A percentile compares a stretch with the other conserved stretches of the same genome.
phyloP scores from a whole-genome alignment of 2,113 vertebrate genomes.

The Pteropus alecto region DNA sequence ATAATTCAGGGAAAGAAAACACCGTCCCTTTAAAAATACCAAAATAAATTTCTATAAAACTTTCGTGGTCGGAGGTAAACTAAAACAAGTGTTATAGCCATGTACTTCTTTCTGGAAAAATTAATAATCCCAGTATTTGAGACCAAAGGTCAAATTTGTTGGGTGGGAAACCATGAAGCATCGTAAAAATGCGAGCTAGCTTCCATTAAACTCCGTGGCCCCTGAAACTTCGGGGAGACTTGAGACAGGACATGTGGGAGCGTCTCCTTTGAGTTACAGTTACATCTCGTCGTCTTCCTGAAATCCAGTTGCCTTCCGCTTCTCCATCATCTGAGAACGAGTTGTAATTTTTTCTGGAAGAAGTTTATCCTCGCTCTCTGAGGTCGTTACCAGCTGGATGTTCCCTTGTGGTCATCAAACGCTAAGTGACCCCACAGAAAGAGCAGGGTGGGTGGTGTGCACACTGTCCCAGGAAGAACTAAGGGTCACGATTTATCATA shows the following conservation, averaged over 20 bases:
- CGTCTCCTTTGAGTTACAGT: not conserved
- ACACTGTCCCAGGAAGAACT: too few species aligned
- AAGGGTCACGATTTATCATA: not conserved
- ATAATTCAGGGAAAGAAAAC: not conserved
- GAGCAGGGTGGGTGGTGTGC: accelerated
- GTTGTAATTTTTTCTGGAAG: not conserved
- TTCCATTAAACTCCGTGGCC: not conserved
- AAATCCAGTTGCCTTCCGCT: not conserved
- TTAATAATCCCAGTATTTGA: not conserved
- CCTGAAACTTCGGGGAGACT: not conserved
- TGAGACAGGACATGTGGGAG: not conserved
- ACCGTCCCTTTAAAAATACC: not conserved
- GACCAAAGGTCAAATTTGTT: not conserved
- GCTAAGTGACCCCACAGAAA: not conserved
- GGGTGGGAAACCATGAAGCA: accelerated
- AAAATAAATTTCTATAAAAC: not conserved
- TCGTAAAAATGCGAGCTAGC: accelerated
- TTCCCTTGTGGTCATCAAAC: not conserved
- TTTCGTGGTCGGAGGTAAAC: not conserved
- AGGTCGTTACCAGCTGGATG: accelerated
- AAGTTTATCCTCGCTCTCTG: not conserved
- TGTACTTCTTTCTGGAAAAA: too few species aligned
- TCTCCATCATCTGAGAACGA: not conserved
- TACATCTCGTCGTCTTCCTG: accelerated
- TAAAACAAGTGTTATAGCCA: not conserved